Evolutionary conservation across 2,888 invertebrate genomes (phyloP), one percentile per base, ranked within the genome.

Genomic region (Drosophila maculinotata): DNA sequence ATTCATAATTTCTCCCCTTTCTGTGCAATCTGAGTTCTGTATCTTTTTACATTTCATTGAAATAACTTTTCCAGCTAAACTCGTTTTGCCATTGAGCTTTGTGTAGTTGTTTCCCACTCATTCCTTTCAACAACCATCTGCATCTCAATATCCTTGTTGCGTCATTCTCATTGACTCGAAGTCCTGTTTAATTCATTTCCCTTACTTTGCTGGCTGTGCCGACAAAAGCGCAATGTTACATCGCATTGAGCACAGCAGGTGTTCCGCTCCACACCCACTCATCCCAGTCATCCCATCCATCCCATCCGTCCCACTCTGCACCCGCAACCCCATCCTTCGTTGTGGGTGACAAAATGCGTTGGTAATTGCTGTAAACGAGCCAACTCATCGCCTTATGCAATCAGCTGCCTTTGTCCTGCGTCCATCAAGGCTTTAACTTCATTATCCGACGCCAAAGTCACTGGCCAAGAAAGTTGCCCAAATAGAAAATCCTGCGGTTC

Each of bases 361-460:
- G 58, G 75, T 87, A 83, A 83, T 85, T 87, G 88, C 69, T 74
- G 71, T 68, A 64, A 81, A 71, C 64, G 76, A 75, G 67, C 69
- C 73, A 54, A 26, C 64, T 57, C 74, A 74, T 70, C 67, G 53
- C 64, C 54, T 68, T 48, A 53, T 63, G 71, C 80, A 87, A 87
- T 88, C 87, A 89, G 73, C 49, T 52, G 63, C 77, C 66, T 84
- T 82, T 82, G 49, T 70, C 42, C 54, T 44, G 33, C 17, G 14
- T 41, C 35, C 26, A n/a, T 20, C 62, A 36, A 47, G 59, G 58
- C 45, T 23, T 69, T 69, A 84, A 81, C 67, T 87, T 78, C 54
- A 67, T 81, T 77, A 81, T 41, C 44, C 56, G 31, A 52, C 38
- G 54, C 45, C 57, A 33, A 64, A 38, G 59, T 53, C 67, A 41